Base-by-base conservation (phyloP, 2,113 vertebrate genomes). In the Cygnus buccinator region DNA sequence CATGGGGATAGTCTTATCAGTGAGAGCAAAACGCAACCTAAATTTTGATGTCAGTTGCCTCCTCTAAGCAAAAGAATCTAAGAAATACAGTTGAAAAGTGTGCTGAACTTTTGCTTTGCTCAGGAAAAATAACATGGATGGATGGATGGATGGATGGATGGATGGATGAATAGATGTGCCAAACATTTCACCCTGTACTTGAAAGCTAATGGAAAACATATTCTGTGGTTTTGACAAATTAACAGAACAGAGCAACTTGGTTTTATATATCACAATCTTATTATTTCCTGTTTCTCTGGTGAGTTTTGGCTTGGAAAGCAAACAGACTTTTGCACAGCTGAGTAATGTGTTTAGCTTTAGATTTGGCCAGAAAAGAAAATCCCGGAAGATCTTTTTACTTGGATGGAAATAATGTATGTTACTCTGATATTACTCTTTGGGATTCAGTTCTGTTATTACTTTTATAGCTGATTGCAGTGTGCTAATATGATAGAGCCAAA, bases 211-310 rank as follows among this genome's bases (percentile, higher is more conserved):
- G 61, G 73, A 92, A 96, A 94, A 25, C 93, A 96, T n/a, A 93
- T 93, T 78, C 89, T 94, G 77, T 89, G 89, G 84, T 66, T 92
- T 91, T 91, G 18, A 75, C 83, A 93, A 96, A 71, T 96, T 91
- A 94, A 57, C 70, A 94, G 76, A 95, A 54, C 84, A 72, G 68
- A 81, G 29, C 43, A 96, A 83, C 9, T 19, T 86, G 89, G 73
- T 73, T 96, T 95, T 95, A 91, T 89, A 26, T 95, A 79, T 82
- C 74, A 63, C 66, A 61, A n/a, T 75, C 41, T 86, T 75, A 72
- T 59, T 86, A 93, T 90, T 97, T 97, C 93, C 96, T 95, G 79
- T 70, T 94, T 95, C 96, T 94, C 91, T 87, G 90, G 72, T 89
- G 70, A 37, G 33, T 84, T 94, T 94, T 95, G 94, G 61, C 94